Percentiles rank a stretch among this genome's conserved stretches.
These are phyloP conservation scores for Drosophila murphyi DNA, from an alignment of 1,140 invertebrate genomes.

Conservation along the genomic window DNA sequence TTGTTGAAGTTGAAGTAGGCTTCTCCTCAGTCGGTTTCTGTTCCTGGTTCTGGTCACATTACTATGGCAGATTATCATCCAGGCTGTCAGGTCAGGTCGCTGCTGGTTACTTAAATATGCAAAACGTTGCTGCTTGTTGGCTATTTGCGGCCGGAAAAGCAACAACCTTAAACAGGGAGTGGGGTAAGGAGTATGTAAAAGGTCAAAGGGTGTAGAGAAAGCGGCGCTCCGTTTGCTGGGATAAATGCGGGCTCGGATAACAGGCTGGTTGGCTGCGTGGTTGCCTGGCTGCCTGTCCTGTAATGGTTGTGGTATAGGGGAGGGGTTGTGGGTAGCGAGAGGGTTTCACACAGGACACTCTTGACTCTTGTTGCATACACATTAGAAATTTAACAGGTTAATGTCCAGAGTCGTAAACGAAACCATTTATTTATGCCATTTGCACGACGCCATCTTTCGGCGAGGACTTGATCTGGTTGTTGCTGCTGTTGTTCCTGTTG, in stretches of 20 bases:
- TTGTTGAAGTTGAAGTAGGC: conserved; percentile 37
- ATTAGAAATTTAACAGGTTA: conserved; percentile 83
- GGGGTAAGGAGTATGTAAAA: neutral
- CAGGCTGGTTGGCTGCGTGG: conserved; percentile 10
- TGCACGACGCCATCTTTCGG: conserved; percentile 55
- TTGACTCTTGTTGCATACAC: conserved; percentile 59
- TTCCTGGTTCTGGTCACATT: conserved; percentile 62
- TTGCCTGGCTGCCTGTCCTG: neutral
- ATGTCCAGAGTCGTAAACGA: conserved; percentile 83
- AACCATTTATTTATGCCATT: conserved; percentile 81
- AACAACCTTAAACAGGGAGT: conserved; percentile 37
- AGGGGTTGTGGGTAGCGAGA: neutral
- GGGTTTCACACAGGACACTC: conserved; percentile 32
- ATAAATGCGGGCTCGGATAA: conserved; percentile 43
- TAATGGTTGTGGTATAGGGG: conserved; percentile 2
- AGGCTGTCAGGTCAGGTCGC: conserved; percentile 46
- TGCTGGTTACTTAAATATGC: conserved; percentile 78
- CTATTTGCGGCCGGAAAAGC: conserved; percentile 65
- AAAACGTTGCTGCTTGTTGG: conserved; percentile 66
- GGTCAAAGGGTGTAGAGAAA: neutral
- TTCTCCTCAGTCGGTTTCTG: neutral
- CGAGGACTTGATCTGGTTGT: conserved; percentile 7
- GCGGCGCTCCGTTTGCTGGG: conserved; percentile 32
- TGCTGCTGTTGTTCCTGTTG: too few relatives aligned
- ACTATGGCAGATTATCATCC: conserved; percentile 80